Conservation (phyloP, 2,888 invertebrate genomes). For the Gandaritis pyraliata region DNA sequence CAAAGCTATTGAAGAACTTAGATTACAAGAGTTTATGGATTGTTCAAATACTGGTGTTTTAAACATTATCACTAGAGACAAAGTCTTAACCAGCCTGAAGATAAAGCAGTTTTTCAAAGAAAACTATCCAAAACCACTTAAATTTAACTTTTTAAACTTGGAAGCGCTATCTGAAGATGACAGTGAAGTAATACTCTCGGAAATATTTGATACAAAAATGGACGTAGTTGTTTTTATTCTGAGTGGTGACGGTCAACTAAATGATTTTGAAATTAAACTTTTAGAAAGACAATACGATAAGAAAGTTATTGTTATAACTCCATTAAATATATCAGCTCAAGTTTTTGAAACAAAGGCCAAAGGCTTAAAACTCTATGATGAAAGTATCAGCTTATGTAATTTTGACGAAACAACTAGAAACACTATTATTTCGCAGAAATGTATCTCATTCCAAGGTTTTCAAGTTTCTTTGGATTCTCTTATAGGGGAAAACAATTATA, state of each 20-base stretch:
- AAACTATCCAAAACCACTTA: not conserved
- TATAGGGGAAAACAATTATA: conserved; percentile 3
- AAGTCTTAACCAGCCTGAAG: conserved; percentile 14
- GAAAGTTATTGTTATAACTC: conserved; percentile 11
- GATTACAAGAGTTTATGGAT: conserved; percentile 6
- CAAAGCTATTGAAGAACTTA: not conserved
- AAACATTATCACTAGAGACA: conserved; percentile 7
- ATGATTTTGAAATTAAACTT: not conserved
- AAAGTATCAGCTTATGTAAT: conserved; percentile 12
- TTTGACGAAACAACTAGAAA: conserved; percentile 16
- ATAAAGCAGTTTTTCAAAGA: conserved; percentile 10
- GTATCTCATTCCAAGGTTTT: conserved; percentile 15
- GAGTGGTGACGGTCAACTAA: not conserved
- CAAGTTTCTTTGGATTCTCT: conserved; percentile 11
- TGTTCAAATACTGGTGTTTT: not conserved
- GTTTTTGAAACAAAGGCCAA: not conserved
- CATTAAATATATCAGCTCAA: not conserved
- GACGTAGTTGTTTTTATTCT: conserved; percentile 12
- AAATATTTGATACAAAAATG: not conserved
- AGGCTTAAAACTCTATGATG: conserved; percentile 4
- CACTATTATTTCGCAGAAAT: not conserved
- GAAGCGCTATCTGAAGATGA: conserved; percentile 2
- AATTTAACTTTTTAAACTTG: conserved; percentile 12
- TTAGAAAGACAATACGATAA: not conserved
- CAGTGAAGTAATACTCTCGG: conserved; percentile 9